A percentile compares a stretch with the other conserved stretches of the same genome.
These are phyloP conservation scores for Aporophyla nigra DNA, from an alignment of 2,888 invertebrate genomes.

Conservation along the genomic window DNA sequence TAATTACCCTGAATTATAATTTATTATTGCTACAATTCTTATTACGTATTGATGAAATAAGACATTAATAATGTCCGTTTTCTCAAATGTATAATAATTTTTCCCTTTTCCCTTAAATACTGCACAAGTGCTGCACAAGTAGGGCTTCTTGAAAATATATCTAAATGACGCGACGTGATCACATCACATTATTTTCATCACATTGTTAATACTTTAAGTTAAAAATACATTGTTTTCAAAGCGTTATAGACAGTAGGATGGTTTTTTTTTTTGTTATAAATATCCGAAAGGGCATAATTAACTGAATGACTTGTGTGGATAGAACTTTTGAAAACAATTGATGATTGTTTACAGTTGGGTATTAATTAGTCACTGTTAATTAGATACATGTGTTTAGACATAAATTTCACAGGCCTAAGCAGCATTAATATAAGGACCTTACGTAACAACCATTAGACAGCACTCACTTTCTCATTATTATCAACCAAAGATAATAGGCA, in stretches of 20 bases:
- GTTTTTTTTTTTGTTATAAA: background rate
- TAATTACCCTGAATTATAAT: slow-evolving; percentile 52
- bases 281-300: background rate
- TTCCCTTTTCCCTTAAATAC: slow-evolving; percentile 11
- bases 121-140: slow-evolving; percentile 9
- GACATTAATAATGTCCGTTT: slow-evolving; percentile 14
- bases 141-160: slow-evolving; percentile 8
- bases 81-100: slow-evolving; percentile 13
- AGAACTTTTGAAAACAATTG: slow-evolving; percentile 15
- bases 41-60: slow-evolving; percentile 34
- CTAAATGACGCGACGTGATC: slow-evolving; percentile 2
- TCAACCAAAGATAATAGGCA: slow-evolving; percentile 59
- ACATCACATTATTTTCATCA: slow-evolving; percentile 15
- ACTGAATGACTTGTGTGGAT: background rate
- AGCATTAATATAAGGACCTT: slow-evolving; percentile 56
- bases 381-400: slow-evolving; percentile 39
- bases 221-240: slow-evolving; percentile 4
- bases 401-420: slow-evolving; percentile 56
- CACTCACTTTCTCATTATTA: slow-evolving; percentile 70
- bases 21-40: slow-evolving; percentile 59
- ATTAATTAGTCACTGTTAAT: slow-evolving; percentile 9
- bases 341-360: slow-evolving; percentile 3
- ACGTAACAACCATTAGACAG: slow-evolving; percentile 68
- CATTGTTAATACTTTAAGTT: slow-evolving; percentile 20
- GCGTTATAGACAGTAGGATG: slow-evolving; percentile 7